A percentile compares a stretch with the other conserved stretches of the same genome.
These are phyloP conservation scores for Paratilapia polleni DNA, from an alignment of 2,113 vertebrate genomes.

Conservation along the genomic window DNA sequence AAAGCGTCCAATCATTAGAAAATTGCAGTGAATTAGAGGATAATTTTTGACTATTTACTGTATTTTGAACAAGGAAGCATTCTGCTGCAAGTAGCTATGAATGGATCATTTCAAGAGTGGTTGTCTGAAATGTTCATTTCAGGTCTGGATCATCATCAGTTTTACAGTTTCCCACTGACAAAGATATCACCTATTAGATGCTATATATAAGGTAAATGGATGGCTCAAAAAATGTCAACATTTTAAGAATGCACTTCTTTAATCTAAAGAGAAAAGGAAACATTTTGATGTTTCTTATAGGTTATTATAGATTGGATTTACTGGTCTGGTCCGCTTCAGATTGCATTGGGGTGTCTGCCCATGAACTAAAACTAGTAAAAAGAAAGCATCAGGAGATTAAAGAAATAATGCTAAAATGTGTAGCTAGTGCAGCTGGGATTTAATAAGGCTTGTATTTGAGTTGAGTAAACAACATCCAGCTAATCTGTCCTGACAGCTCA, in stretches of 20 bases:
- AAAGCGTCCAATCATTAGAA: not conserved
- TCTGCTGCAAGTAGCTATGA: too few relatives aligned
- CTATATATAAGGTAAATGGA: not conserved
- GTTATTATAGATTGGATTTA: not conserved
- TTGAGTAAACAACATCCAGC: not conserved
- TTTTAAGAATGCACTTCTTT: not conserved
- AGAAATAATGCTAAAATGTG: not conserved
- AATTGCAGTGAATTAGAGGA: not conserved
- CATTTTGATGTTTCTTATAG: not conserved
- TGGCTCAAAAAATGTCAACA: not conserved
- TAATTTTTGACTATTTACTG: too few relatives aligned
- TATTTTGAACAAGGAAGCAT: too few relatives aligned
- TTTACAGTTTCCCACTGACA: not conserved
- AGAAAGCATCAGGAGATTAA: not conserved
- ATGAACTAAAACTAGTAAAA: not conserved
- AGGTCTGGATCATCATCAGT: not conserved
- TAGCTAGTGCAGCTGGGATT: not conserved
- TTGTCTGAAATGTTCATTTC: too few relatives aligned
- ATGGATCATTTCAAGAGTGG: too few relatives aligned
- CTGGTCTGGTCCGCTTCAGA: not conserved
- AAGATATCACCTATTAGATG: not conserved
- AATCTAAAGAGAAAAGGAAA: not conserved
- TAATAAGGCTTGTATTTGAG: not conserved
- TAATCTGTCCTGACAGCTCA: conserved; percentile 6
- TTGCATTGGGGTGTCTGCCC: not conserved